These are phyloP conservation scores for Holocentrus rufus DNA, from an alignment of 2,797 vertebrate genomes.

Conservation along the genomic window DNA sequence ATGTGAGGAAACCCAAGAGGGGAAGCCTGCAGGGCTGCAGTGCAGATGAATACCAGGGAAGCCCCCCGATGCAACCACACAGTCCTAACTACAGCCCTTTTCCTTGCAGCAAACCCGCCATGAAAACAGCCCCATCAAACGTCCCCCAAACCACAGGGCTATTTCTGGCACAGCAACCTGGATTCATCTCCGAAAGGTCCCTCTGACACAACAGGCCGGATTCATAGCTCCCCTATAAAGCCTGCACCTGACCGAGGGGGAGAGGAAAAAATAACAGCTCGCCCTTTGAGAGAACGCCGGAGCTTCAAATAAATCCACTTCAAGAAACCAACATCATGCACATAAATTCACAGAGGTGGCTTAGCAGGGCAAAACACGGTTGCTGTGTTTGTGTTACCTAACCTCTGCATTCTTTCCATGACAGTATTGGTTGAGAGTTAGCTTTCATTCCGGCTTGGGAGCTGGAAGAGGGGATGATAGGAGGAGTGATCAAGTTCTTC, in stretches of 20 bases:
- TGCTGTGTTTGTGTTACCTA: conserved; percentile 62
- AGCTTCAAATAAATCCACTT: conserved; percentile 74
- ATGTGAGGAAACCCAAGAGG: conserved; percentile 48
- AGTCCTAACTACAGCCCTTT: conserved; percentile 51
- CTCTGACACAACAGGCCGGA: conserved; percentile 68
- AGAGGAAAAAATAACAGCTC: conserved; percentile 75
- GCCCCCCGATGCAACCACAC: conserved; percentile 53
- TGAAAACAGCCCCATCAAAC: conserved; percentile 76
- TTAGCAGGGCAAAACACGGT: conserved; percentile 48
- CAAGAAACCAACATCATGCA: conserved; percentile 67
- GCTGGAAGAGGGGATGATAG: conserved; percentile 38
- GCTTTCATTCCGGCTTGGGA: conserved; percentile 62
- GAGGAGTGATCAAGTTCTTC: conserved; percentile 27
- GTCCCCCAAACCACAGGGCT: conserved; percentile 66
- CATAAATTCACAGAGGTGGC: conserved; percentile 73
- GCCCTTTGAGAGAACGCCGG: conserved; percentile 61
- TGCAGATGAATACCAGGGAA: conserved; percentile 49
- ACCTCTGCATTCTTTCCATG: conserved; percentile 74
- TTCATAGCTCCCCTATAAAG: conserved; percentile 72
- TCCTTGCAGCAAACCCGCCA: conserved; percentile 36
- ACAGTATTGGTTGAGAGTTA: conserved; percentile 57
- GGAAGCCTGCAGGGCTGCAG: conserved; percentile 45
- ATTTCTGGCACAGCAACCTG: conserved; percentile 78
- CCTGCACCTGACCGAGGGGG: conserved; percentile 73
- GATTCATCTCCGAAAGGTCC: conserved; percentile 71